Evolutionary conservation across 2,888 invertebrate genomes (phyloP).

Genomic region (Drosophila algonquin): DNA sequence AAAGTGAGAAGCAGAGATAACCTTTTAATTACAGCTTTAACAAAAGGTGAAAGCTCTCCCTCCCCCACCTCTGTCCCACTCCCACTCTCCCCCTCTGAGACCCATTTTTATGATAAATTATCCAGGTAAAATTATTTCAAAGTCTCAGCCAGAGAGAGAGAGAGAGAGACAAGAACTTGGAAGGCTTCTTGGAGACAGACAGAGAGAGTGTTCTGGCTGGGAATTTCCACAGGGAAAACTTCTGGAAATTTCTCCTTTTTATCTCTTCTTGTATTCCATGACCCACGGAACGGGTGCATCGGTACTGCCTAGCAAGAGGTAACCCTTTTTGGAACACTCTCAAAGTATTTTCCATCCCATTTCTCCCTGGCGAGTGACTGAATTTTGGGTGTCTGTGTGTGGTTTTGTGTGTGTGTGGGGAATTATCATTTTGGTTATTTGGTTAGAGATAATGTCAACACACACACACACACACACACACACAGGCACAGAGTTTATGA

Average conservation of each 20-base stretch:
- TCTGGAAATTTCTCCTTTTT: neutral
- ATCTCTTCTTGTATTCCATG: no score
- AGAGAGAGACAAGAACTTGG: neutral
- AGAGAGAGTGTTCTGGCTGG: neutral
- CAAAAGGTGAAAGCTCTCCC: conserved; percentile 14
- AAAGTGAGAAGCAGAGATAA: conserved; percentile 28
- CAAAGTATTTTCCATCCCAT: neutral
- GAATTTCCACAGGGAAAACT: neutral
- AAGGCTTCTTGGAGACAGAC: no score
- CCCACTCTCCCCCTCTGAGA: neutral
- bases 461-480: conserved; percentile 36
- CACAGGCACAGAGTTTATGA: conserved; percentile 19
- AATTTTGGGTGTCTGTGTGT: conserved; percentile 22
- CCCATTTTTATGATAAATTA: conserved; percentile 39
- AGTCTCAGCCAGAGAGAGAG: neutral
- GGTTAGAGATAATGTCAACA: conserved; percentile 57
- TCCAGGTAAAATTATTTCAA: conserved; percentile 19
- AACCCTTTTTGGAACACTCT: neutral
- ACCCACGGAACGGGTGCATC: no score
- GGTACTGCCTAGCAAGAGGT: neutral
- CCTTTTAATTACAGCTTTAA: conserved; percentile 43
- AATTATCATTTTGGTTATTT: conserved; percentile 27
- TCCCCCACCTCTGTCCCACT: neutral
- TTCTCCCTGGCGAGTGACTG: neutral
- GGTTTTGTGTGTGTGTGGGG: conserved; percentile 12